Evolutionary conservation across 2,113 vertebrate species (phyloP), one percentile per base, ranked within the genome.

Genomic region (Collichthys lucidus): DNA sequence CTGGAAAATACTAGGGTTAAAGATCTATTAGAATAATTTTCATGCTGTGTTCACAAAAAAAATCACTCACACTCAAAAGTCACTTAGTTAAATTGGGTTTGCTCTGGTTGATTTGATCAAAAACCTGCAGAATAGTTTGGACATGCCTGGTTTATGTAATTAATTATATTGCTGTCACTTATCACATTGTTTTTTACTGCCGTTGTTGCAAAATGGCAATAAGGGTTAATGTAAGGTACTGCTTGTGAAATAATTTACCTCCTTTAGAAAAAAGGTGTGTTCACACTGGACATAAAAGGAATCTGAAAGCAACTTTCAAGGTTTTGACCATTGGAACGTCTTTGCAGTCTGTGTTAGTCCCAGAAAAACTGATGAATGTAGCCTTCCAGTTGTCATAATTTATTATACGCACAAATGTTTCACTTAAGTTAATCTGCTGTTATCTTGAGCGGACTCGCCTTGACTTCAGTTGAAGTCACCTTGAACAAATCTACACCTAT

Each of bases 321-420:
- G 49, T n/a, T 49, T 40, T 42, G 14, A 74, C 60, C 7, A 14
- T 19, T 53, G 8, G 20, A 42, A 64, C 44, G 31, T 63, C 24
- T 31, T 50, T 50, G 5, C 12, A 11, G 11, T 49, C 40, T 15
- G 19, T 42, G 19, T 14, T n/a, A 22, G 22, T 2, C n/a, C 35
- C 40, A 3, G 11, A 44, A 44, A 71, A 44, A 22, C 2, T 3
- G 19, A 26, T 57, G 69, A 71, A 71, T 71, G 69, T 71, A 71
- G 12, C 15, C 29, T 11, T 29, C 35, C 29, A 19, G 62, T 63
- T 22, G 3, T 46, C 24, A 16, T 5, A 17, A 42, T 14, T 42
- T 20, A 11, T 50, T 50, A 19, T 49, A 49, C 0, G 47, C 16
- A 15, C 15, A 49, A 5, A 3, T 16, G 11, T 16, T 14, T 68